Evolutionary conservation across 1,140 invertebrate genomes (phyloP), one percentile per base, ranked within the genome.

Genomic region (Brachionus manjavacas): DNA sequence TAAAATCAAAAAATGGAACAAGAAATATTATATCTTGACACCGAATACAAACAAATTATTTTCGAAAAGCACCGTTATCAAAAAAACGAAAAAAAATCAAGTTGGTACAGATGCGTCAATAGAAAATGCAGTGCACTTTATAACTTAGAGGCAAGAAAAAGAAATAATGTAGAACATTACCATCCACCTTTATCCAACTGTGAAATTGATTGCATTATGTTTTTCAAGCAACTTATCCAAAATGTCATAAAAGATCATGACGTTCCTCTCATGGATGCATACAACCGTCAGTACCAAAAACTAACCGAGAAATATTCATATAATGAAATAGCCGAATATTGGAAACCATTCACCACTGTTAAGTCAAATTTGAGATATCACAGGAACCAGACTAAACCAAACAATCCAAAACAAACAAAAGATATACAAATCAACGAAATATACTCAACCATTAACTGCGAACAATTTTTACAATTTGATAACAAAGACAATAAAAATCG

Each of bases 271-370:
- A 64, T 64, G 8, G 55, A 64, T 64, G 55, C 55, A 20, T 64
- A 64, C 55, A 64, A 64, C 23, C 55, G 55, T 64, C 55, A 64
- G 55, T 64, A 64, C 55, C 55, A 64, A 64, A 64, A 64, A 25
- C 55, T 64, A 64, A 64, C 55, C 14, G 55, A 23, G 23, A 64
- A 64, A 64, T 64, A 64, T 64, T 64, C 7, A 20, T 64, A n/a
- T 20, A 64, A 70, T 70, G 23, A 70, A 7, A 46, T 46, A 46
- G 43, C 43, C 43, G 14, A 46, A 46, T 11, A 46, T 46, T 31
- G 55, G 20, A 64, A 25, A 14, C 9, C 55, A 64, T 64, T 64
- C 55, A 25, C 55, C 55, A 64, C 16, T 25, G 23, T 64, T 3
- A 64, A 64, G 11, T 64, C 55, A 64, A 64, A 64, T 64, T 64